Conservation (phyloP, 2,888 invertebrate species). For the Beris morrisii region DNA sequence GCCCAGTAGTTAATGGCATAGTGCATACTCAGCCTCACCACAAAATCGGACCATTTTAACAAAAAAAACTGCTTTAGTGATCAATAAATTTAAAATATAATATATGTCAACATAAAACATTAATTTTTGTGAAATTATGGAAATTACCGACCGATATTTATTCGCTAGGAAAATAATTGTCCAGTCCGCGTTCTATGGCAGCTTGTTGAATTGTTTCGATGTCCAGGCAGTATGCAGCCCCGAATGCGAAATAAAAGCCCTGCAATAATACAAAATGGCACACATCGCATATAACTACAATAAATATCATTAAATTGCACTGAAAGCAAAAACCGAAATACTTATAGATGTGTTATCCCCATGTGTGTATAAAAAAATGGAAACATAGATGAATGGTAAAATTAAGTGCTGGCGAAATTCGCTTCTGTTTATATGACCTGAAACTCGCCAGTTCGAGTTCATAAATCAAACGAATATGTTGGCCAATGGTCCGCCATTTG, state of each 20-base stretch:
- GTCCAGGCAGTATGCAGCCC: no score
- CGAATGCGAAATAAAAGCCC: no score
- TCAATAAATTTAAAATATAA: slow-evolving; percentile 25
- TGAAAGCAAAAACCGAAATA: no score
- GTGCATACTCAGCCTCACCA: neutral
- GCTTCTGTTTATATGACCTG: slow-evolving; percentile 22
- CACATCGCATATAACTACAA: no score
- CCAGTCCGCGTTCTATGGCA: no score
- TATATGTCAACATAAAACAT: slow-evolving; percentile 15
- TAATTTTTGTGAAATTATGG: slow-evolving; percentile 28
- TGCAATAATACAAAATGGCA: no score
- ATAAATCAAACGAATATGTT: slow-evolving; percentile 23
- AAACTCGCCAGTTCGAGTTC: slow-evolving; percentile 12
- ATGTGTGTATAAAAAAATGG: neutral
- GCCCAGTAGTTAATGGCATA: no score
- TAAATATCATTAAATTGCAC: no score
- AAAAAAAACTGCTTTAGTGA: slow-evolving; percentile 8
- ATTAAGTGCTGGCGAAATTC: slow-evolving; percentile 17
- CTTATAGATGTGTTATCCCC: no score
- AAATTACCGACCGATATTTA: slow-evolving; percentile 5
- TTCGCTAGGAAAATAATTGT: slow-evolving; percentile 2
- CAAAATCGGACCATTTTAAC: neutral
- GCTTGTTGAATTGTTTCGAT: no score
- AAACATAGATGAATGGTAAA: slow-evolving; percentile 16
- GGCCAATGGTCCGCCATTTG: no score